Conservation (phyloP, 2,888 invertebrate genomes). For the Drosophila atripex region DNA sequence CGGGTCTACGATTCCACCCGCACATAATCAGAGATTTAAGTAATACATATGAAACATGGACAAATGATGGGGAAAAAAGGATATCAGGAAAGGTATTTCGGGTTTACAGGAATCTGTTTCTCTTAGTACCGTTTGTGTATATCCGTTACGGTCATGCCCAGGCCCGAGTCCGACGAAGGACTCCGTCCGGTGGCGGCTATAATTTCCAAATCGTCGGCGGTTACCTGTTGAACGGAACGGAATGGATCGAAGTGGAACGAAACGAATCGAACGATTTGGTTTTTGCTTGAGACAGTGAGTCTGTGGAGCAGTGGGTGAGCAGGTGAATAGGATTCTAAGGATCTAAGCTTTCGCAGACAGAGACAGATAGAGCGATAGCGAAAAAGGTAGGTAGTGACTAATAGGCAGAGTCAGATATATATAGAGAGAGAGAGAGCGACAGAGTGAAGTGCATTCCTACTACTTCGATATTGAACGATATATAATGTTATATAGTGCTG, state of each 20-base stretch:
- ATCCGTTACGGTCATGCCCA: constrained; percentile 94
- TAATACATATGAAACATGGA: constrained; percentile 12
- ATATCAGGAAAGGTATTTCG: constrained; percentile 9
- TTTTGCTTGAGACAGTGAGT: constrained; percentile 67
- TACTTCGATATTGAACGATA: constrained; percentile 14
- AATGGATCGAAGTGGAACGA: constrained; percentile 40
- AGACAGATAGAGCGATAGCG: constrained; percentile 29
- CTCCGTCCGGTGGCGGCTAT: constrained; percentile 88
- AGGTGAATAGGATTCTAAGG: constrained; percentile 23
- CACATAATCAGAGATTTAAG: constrained; percentile 47
- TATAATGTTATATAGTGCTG: constrained; percentile 27
- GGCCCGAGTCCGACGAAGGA: constrained; percentile 97
- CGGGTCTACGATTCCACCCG: constrained; percentile 75
- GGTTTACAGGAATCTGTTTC: constrained; percentile 15
- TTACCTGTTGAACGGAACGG: constrained; percentile 81
- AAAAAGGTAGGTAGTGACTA: constrained; percentile 14
- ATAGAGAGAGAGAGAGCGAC: constrained; percentile 40
- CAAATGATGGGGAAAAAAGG: neutral
- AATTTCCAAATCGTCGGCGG: constrained; percentile 84
- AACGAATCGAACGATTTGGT: constrained; percentile 65
- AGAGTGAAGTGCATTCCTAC: constrained; percentile 35
- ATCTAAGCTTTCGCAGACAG: constrained; percentile 22
- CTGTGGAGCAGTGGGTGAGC: constrained; percentile 30
- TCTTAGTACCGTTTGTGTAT: constrained; percentile 87
- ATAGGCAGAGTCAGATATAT: constrained; percentile 21